Conservation (phyloP, 2,888 invertebrate genomes). For the Embidobia sp. region DNA sequence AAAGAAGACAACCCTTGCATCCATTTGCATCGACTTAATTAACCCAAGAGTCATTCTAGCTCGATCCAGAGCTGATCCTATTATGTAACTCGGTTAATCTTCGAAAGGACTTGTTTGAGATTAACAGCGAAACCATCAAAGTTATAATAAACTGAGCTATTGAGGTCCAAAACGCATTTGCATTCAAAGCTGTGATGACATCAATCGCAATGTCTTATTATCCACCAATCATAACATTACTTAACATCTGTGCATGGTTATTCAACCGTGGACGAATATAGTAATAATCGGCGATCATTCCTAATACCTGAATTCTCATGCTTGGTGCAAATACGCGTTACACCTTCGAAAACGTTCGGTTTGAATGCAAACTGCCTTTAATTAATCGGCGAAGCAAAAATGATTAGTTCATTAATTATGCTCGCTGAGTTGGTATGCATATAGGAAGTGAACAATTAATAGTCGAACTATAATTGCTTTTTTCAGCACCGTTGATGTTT, state of each 20-base stretch:
- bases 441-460: conserved; percentile 15
- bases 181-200: conserved; percentile 3
- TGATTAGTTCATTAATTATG: conserved; percentile 21
- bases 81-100: conserved; percentile 31
- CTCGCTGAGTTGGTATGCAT: conserved; percentile 4
- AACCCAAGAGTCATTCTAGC: not conserved
- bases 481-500: too few species aligned
- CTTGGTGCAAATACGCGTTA: not conserved
- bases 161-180: not conserved
- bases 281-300: too few species aligned
- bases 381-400: conserved; percentile 21
- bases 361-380: too few species aligned
- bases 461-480: too few species aligned
- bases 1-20: too few species aligned
- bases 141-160: not conserved
- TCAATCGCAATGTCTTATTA: too few species aligned
- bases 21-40: too few species aligned
- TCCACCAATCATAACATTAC: too few species aligned
- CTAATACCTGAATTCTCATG: not conserved
- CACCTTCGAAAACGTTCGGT: too few species aligned
- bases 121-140: not conserved
- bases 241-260: conserved; percentile 14
- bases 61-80: conserved; percentile 10
- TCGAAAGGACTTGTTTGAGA: not conserved
- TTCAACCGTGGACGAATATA: too few species aligned